Evolutionary conservation across 1,140 invertebrate genomes (phyloP), one percentile per base, ranked within the genome.

Genomic region (Lordiphosa stackelbergi): DNA sequence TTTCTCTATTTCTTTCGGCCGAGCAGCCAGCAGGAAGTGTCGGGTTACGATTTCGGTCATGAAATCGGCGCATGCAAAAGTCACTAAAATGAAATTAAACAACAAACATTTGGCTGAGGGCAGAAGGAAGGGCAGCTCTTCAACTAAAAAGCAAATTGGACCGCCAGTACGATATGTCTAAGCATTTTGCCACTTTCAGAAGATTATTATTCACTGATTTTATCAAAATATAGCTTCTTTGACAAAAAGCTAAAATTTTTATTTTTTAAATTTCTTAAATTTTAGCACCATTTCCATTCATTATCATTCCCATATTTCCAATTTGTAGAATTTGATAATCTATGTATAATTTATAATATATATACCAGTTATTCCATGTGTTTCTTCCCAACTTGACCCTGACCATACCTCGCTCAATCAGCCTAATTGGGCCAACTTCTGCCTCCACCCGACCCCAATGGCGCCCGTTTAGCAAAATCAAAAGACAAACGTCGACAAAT

Each of bases 401-500:
- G 77, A 69, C 56, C 62, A 53, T 68, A 53, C 31, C 46, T 24
- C 35, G 43, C 34, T 34, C 73, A 79, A 83, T 83, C 72, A 83
- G 42, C 43, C 59, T 81, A 83, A 81, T 81, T 81, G 66, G 66
- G 54, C 70, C 59, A 59, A 58, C 68, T 74, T 79, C 28, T 45
- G 53, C 7, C 56, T 56, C 66, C 7, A 59, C 41, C 38, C 42
- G 43, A 13, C 36, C 16, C 11, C 13, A 11, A 34, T 12, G 16
- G 8, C 36, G 16, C 6, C n/a, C 22, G 0, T 11, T 6, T 5
- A 8, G 56, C 40, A 41, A 70, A 79, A 69, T 79, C 75, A 81
- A 81, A 81, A 81, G 75, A 81, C 75, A 81, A 81, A 75, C 66
- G 75, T 64, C 75, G 77, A 81, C 71, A 81, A 81, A 81, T 81